A percentile compares a stretch with the other conserved stretches of the same genome.
Conservation (phyloP, 2,797 vertebrate genomes). For the Acridotheres tristis region DNA sequence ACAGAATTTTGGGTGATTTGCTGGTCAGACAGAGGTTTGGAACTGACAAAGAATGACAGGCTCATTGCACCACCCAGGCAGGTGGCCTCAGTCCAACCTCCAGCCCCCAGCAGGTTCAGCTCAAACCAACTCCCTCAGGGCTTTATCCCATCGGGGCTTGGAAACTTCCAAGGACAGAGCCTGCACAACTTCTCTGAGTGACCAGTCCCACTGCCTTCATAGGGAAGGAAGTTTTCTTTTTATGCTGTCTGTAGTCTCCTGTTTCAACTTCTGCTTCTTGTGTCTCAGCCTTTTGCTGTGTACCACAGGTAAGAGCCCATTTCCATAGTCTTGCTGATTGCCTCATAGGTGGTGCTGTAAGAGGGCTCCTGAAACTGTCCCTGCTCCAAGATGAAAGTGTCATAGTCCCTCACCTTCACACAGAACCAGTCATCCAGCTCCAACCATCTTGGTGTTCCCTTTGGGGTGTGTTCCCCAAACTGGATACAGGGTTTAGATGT, state of each 20-base stretch:
- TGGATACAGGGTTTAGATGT: neutral
- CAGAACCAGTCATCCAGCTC: neutral
- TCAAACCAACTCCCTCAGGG: neutral
- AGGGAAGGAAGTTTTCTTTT: neutral
- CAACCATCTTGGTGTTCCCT: accelerated
- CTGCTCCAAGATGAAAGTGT: neutral
- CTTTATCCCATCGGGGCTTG: neutral
- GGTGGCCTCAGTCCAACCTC: neutral
- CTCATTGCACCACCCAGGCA: neutral
- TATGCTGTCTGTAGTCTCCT: neutral
- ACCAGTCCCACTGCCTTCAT: neutral
- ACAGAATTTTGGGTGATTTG: neutral
- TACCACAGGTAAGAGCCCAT: accelerated
- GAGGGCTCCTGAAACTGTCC: neutral
- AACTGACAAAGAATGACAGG: neutral
- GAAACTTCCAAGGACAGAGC: neutral
- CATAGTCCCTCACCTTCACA: neutral
- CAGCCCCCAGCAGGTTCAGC: neutral
- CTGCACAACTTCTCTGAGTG: neutral
- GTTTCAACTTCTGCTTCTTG: neutral
- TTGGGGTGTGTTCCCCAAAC: accelerated
- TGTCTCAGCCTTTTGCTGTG: neutral
- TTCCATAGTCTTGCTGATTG: accelerated
- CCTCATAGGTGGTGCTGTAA: accelerated
- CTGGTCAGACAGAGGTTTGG: neutral